Evolutionary conservation across 2,797 vertebrate species (phyloP), one percentile per base, ranked within the genome.

Genomic region (Stomatorhinus walkeri): DNA sequence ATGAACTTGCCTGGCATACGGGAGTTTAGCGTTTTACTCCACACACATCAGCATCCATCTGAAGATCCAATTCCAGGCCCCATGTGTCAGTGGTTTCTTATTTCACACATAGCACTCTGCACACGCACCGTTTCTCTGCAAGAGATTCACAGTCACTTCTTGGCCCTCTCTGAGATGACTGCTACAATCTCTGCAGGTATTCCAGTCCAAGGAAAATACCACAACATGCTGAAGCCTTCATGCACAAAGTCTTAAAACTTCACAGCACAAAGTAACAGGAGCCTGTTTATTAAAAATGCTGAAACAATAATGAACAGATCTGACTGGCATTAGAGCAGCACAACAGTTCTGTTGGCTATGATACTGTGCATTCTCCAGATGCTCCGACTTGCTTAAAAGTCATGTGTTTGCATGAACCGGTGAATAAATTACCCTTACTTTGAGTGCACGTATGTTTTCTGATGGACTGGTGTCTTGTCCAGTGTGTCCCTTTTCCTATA

Each of bases 121-220:
- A 81, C 36, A 46, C 40, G 7, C 76, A 9, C 12, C 68, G 14
- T 81, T 81, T 46, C 19, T n/a, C 76, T 81, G 40, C 40, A 22
- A 81, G 76, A 81, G 76, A 46, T 46, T 46, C 76, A 43, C 76
- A 81, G 40, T 46, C 40, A 81, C 76, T 79, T 79, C 72, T 79
- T 43, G 36, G 72, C 72, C n/a, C 10, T 79, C 72, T 43, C 32
- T 28, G 72, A 79, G 7, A 40, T 40, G 72, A 79, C 36, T 43
- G 72, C 22, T 36, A n/a, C 72, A 43, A 79, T 43, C 72, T 79
- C 72, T 46, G 76, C 76, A 81, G 76, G 76, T 81, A 81, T 81
- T 81, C 76, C 76, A 46, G 76, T 46, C 40, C 40, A 10, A n/a
- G 19, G 76, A 46, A 81, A 81, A 81, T n/a, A 46, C 40, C 36